Evolutionary conservation across 2,888 invertebrate genomes (phyloP).

Genomic region (Lasioglossum villosulum): DNA sequence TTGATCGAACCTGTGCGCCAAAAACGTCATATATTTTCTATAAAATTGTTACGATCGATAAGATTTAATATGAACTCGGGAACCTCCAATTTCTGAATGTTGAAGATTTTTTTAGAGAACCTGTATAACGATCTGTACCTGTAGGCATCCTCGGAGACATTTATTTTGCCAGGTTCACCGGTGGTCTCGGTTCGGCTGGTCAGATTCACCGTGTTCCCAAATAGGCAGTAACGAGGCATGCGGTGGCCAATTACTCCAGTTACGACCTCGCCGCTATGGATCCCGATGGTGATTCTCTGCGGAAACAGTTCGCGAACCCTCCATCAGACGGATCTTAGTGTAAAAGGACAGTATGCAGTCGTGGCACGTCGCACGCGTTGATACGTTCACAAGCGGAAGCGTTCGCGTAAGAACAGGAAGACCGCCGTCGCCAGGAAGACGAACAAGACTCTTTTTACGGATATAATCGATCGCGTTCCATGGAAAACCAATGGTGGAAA

Average conservation of each 20-base stretch:
- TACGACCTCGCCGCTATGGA: conserved; percentile 97
- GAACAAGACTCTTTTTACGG: conserved; percentile 56
- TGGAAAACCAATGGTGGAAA: conserved; percentile 15
- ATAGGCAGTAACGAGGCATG: conserved; percentile 95
- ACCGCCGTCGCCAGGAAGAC: conserved; percentile 40
- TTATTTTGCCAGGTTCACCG: conserved; percentile 94
- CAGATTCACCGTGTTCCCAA: conserved; percentile 97
- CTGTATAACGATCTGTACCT: conserved; percentile 86
- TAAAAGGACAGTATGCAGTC: conserved; percentile 19
- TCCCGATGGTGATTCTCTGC: conserved; percentile 96
- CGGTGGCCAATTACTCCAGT: conserved; percentile 97
- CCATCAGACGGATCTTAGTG: conserved; percentile 7
- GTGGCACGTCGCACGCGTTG: conserved; percentile 44
- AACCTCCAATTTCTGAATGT: too few species aligned
- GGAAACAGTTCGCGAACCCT: conserved; percentile 60
- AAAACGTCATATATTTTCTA: too few species aligned
- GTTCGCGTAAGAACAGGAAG: conserved; percentile 52
- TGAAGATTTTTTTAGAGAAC: too few species aligned
- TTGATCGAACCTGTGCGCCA: too few species aligned
- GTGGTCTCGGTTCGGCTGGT: conserved; percentile 97
- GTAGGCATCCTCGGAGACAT: conserved; percentile 96
- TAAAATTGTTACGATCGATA: too few species aligned
- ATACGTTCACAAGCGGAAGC: conserved; percentile 37
- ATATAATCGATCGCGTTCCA: conserved; percentile 24
- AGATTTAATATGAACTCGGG: too few species aligned